phyloP scores from a whole-genome alignment of 2,113 vertebrate species.

The Trichomycterus rosablanca region DNA sequence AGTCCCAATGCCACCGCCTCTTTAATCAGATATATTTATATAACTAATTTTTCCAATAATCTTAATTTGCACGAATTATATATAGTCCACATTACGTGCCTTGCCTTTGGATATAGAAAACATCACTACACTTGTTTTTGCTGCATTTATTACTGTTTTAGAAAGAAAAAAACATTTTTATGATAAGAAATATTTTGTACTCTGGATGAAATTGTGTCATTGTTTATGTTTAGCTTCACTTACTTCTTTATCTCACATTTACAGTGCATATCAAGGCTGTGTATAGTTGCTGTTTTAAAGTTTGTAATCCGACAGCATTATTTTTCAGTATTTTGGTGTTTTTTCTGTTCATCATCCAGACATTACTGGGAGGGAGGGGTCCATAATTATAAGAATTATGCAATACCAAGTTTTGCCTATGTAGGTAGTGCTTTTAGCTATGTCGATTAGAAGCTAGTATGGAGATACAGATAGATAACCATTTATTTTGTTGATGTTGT shows the following conservation, averaged over 20 bases:
- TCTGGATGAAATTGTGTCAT: conserved; percentile 92
- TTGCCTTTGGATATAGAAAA: conserved; percentile 97
- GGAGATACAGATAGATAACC: conserved; percentile 81
- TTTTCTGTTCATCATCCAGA: conserved; percentile 99
- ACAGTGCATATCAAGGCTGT: conserved; percentile 99
- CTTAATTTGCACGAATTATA: conserved; percentile 99
- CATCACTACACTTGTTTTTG: conserved; percentile 99
- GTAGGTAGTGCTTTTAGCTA: conserved; percentile 99
- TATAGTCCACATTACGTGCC: conserved; percentile 99
- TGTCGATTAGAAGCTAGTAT: conserved; percentile 98
- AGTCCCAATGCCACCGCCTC: conserved; percentile 80
- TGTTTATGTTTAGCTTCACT: conserved; percentile 98
- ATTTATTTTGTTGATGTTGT: conserved; percentile 84
- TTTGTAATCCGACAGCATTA: conserved; percentile 99
- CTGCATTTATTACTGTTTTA: conserved; percentile 99
- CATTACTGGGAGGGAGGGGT: conserved; percentile 92
- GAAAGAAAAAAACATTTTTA: conserved; percentile 89
- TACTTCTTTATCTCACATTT: conserved; percentile 99
- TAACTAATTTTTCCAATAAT: conserved; percentile 87
- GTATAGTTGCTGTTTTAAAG: conserved; percentile 98
- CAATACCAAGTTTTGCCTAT: conserved; percentile 99
- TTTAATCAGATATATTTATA: conserved; percentile 76
- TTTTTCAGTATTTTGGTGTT: conserved; percentile 95
- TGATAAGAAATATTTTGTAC: conserved; percentile 98
- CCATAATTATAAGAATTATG: conserved; percentile 99